Conservation (phyloP, 2,888 invertebrate species). For the Sepiola atlantica region DNA sequence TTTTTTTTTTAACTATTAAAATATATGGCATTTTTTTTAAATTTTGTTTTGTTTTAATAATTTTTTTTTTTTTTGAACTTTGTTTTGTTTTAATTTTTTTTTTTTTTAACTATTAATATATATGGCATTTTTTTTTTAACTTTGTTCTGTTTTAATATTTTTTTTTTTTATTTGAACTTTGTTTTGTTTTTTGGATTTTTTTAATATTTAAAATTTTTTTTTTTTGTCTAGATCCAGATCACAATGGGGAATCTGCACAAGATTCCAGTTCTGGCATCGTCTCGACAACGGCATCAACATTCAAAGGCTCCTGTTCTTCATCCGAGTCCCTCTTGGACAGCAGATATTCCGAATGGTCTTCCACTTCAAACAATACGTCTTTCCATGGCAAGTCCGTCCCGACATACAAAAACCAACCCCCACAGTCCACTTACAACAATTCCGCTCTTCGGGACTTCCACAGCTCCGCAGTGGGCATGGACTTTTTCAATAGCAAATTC, state of each 20-base stretch:
- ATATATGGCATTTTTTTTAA: no score
- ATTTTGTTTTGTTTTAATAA: no score
- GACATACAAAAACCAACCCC: conserved; percentile 48
- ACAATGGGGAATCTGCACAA: conserved; percentile 60
- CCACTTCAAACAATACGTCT: conserved; percentile 43
- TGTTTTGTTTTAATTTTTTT: no score
- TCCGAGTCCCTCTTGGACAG: conserved; percentile 55
- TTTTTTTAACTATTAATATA: no score
- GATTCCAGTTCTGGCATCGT: conserved; percentile 74
- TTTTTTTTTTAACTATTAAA: no score
- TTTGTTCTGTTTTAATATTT: no score
- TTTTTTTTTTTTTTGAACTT: no score
- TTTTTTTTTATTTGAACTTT: no score
- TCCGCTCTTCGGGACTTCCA: conserved; percentile 54
- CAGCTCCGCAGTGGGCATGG: conserved; percentile 49
- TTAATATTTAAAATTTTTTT: not conserved
- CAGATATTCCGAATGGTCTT: conserved; percentile 59
- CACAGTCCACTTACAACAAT: conserved; percentile 53
- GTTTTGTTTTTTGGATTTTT: no score
- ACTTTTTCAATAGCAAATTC: conserved; percentile 53
- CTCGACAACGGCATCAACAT: conserved; percentile 59
- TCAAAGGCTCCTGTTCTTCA: conserved; percentile 61
- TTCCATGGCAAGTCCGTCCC: conserved; percentile 44
- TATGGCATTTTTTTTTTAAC: no score
- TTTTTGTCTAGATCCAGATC: conserved; percentile 53